Percentiles rank a stretch among this genome's conserved stretches.
Conservation (phyloP, 2,113 vertebrate species). For the Neolamprologus brichardi region DNA sequence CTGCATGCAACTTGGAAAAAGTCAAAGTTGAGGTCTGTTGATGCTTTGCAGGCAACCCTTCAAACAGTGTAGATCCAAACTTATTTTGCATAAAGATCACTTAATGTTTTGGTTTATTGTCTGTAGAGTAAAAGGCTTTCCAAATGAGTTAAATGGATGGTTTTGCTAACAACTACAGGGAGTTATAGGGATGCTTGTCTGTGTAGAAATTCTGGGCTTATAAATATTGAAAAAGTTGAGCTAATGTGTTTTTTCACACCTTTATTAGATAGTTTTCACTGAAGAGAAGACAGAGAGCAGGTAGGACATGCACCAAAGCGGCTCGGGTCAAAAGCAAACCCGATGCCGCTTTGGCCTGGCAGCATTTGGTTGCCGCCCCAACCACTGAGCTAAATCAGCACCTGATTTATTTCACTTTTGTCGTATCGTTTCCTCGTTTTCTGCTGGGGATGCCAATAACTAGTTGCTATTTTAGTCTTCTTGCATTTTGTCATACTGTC, state of each 20-base stretch:
- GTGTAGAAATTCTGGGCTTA: not conserved
- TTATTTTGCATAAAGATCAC: not conserved
- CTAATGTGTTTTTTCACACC: not conserved
- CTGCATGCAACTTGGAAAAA: not conserved
- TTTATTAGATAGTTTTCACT: not conserved
- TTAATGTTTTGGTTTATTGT: not conserved
- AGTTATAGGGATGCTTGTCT: not conserved
- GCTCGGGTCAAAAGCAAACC: not conserved
- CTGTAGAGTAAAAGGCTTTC: not conserved
- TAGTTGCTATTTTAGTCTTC: not conserved
- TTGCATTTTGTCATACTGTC: not conserved
- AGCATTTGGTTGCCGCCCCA: accelerated
- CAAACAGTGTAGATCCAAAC: not conserved
- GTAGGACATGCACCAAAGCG: not conserved
- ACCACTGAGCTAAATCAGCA: not conserved
- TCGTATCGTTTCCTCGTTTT: accelerated
- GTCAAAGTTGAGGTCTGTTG: not conserved
- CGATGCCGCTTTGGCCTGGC: not conserved
- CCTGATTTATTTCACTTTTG: not conserved
- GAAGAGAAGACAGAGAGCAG: not conserved
- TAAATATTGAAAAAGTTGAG: not conserved
- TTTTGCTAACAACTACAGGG: not conserved
- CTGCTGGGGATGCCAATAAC: not conserved
- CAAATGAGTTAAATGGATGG: not conserved
- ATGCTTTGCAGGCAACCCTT: not conserved